Base-by-base conservation (phyloP, 2,113 vertebrate genomes). In the Xiphias gladius region DNA sequence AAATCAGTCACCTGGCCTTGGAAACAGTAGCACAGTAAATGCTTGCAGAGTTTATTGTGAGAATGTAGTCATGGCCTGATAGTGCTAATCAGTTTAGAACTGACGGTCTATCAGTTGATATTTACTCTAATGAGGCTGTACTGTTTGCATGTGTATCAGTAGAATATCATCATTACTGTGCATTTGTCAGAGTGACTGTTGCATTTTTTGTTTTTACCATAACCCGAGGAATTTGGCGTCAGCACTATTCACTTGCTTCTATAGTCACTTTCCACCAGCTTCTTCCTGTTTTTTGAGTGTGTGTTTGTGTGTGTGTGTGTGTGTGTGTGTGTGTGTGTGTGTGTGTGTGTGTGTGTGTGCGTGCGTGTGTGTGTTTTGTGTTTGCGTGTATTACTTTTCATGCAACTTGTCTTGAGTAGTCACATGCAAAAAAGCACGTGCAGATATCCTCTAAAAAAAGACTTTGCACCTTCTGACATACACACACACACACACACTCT, bases 1-100 rank as follows among this genome's bases (percentile, higher is more conserved):
- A 85, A 83, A 58, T 43, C 59, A 68, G 26, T 70, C 61, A 82
- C 58, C 77, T 85, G 66, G 65, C 74, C 84, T 76, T 63, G 66
- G 35, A 50, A 71, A 59, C 64, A 22, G 62, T 52, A n/a, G 71
- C n/a, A 74, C n/a, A 24, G 24, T 62, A 32, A 72, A 73, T 55
- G 4, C 63, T 39, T 41, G 17, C 10, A 30, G n/a, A 61, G 43
- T 63, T 85, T 59, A 76, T 16, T 67, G 41, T 61, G 3, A 39
- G 20, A 71, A 61, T 63, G 48, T 20, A 26, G 9, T 50, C 39
- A 68, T 46, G 24, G 54, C 20, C 50, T 57, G 28, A 73, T 62
- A 52, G 50, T 52, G 50, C 22, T 52, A 22, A 52, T 52, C 20
- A 52, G 50, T 52, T 22, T 22, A n/a, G 50, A 50, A 50, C 2